Evolutionary conservation across 2,888 invertebrate genomes (phyloP), one percentile per base, ranked within the genome.

Genomic region (Pollenia griseotomentosa): DNA sequence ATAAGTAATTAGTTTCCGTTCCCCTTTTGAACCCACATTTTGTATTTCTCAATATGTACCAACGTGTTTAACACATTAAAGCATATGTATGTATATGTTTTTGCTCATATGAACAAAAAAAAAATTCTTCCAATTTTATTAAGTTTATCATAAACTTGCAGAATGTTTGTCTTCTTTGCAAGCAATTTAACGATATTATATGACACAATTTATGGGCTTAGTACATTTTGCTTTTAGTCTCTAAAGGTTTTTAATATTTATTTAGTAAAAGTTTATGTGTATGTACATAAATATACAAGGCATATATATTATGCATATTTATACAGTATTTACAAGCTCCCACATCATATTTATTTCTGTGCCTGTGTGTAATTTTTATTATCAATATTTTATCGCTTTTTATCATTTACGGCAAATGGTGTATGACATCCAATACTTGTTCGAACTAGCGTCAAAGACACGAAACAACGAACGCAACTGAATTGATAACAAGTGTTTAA

Each of bases 331-430:
- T 63, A 40, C 40, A 63, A 63, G 61, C 61, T 63, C 42, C 61
- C 61, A 63, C 61, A 63, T 6, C 46, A 66, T 46, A 14, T 46
- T 5, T 33, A 14, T 40, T 33, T 33, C 33, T 33, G 0, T 33
- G 33, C 33, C 33, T 33, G 53, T 53, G 42, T 40, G 46, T 42
- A 44, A 19, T 14, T 9, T 19, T 3, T 55, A 23, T 75, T 85
- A 85, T 84, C 63, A 80, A 75, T 85, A 85, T 80, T 70, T 80
- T 85, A 75, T 85, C 40, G 48, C n/a, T 57, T 83, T 70, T 71
- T 63, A 71, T 83, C 79, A 61, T 42, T 61, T 23, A 70, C n/a
- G 14, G n/a, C 59, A 79, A 79, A 68, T 68, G 19, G 71, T 42
- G 44, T 51, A 55, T 42, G 42, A 71, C 1, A 23, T 23, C 48